Evolutionary conservation across 2,888 invertebrate genomes (phyloP), one percentile per base, ranked within the genome.

Genomic region (Onchidella celtica): DNA sequence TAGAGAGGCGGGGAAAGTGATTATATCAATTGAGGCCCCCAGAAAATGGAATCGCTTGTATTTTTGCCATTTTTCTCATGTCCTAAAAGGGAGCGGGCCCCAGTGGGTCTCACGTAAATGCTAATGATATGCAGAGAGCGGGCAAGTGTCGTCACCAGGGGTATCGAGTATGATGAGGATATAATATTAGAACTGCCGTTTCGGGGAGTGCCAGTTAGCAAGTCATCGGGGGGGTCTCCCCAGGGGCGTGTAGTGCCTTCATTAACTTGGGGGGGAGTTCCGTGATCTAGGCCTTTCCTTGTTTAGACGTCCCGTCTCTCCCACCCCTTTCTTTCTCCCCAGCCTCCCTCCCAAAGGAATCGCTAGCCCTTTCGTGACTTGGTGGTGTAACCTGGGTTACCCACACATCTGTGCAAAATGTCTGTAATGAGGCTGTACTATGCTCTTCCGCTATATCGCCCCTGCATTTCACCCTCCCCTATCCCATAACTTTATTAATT

Each of bases 11-110:
- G n/a, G 1, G 65, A 75, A 79, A 75, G 70, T 76, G 65, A 83
- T 83, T 83, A 79, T 75, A 75, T 79, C 79, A 63, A 38, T 59
- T 61, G 57, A 57, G 70, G 55, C 47, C 55, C 73, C 47, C 61
- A 34, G 83, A 75, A 79, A 83, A 83, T 83, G 73, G 75, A 76
- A 79, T 79, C 63, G 66, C 69, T 72, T 40, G 68, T 69, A 59
- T 65, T 66, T 79, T 73, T 61, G 73, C 63, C 66, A 38, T 68
- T 66, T 68, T 63, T 47, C 74, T 69, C 69, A 68, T 55, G 68
- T 73, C 78, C 79, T 74, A 79, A 75, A 79, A 75, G 63, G 79
- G 69, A 40, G 47, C 40, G 34, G 21, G 27, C 38, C 75, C 76
- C 63, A 24, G 59, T 40, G 57, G 79, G 57, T 11, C 36, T 17